Evolutionary conservation across 2,113 vertebrate species (phyloP).

Genomic region (Phocoena sinus): DNA sequence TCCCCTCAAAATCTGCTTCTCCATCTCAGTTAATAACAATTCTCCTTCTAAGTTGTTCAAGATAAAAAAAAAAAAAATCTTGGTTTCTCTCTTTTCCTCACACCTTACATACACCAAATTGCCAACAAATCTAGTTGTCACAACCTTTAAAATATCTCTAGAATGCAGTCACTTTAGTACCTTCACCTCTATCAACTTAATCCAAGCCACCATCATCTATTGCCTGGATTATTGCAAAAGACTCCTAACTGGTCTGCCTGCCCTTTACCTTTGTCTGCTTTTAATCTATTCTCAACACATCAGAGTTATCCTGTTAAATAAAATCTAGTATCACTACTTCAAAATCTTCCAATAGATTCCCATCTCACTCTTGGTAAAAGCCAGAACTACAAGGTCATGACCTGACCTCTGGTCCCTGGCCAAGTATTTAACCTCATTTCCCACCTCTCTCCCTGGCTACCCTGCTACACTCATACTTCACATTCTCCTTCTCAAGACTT

Average conservation of each 20-base stretch:
- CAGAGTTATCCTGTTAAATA: not conserved
- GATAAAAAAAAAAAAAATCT: not conserved
- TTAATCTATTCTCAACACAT: not conserved
- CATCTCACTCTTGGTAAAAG: not conserved
- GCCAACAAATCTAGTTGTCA: not conserved
- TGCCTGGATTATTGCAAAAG: not conserved
- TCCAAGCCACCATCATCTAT: not conserved
- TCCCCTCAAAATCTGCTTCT: not conserved
- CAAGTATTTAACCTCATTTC: not conserved
- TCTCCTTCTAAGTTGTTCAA: not conserved
- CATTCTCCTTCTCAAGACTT: not conserved
- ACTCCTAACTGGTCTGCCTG: not conserved
- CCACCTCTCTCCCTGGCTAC: not conserved
- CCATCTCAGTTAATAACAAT: not conserved
- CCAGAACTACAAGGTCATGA: not conserved
- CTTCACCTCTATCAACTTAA: not conserved
- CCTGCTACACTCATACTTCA: not conserved
- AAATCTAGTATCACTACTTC: not conserved
- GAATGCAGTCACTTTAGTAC: not conserved
- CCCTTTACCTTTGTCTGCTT: not conserved
- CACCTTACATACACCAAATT: not conserved
- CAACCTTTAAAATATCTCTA: not conserved
- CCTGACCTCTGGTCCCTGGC: not conserved
- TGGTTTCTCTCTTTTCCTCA: not conserved
- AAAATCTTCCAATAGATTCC: not conserved